These are phyloP conservation scores for Penaeus monodon DNA, from an alignment of 2,888 invertebrate genomes.

Conservation along the genomic window DNA sequence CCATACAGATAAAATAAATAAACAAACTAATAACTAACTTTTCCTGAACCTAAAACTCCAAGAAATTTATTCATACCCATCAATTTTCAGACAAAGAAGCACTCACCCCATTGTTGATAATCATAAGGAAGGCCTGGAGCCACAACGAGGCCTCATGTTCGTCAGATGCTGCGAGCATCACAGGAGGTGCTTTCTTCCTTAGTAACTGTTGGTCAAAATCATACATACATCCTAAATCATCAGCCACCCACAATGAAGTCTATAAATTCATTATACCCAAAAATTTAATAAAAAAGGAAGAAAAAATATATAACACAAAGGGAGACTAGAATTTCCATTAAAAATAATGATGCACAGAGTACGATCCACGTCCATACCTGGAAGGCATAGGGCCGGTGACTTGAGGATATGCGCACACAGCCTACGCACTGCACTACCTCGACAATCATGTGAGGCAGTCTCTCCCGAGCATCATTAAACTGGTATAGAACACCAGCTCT, in stretches of 20 bases:
- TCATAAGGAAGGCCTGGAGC: slow-evolving; percentile 53
- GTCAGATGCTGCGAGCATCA: slow-evolving; percentile 48
- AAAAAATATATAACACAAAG: background rate
- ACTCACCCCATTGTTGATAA: slow-evolving; percentile 54
- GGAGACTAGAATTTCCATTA: background rate
- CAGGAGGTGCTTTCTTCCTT: slow-evolving; percentile 37
- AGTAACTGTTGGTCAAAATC: slow-evolving; percentile 29
- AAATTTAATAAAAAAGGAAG: too few species aligned
- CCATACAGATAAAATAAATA: background rate
- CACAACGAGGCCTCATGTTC: slow-evolving; percentile 51
- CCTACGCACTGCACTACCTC: slow-evolving; percentile 50
- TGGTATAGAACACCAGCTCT: slow-evolving; percentile 56
- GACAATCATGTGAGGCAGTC: slow-evolving; percentile 50
- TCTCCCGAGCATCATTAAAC: slow-evolving; percentile 49
- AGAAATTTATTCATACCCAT: background rate
- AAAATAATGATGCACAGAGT: background rate
- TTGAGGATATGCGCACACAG: slow-evolving; percentile 46
- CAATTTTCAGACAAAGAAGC: too few species aligned
- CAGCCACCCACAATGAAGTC: too few species aligned
- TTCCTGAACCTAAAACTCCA: too few species aligned
- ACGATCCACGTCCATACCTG: slow-evolving; percentile 22
- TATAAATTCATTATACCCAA: too few species aligned
- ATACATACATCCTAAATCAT: background rate
- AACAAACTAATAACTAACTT: too few species aligned
- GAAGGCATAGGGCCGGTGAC: slow-evolving; percentile 51